These are phyloP conservation scores for Spea multiplicata DNA, from an alignment of 2,113 vertebrate genomes.

Conservation along the genomic window DNA sequence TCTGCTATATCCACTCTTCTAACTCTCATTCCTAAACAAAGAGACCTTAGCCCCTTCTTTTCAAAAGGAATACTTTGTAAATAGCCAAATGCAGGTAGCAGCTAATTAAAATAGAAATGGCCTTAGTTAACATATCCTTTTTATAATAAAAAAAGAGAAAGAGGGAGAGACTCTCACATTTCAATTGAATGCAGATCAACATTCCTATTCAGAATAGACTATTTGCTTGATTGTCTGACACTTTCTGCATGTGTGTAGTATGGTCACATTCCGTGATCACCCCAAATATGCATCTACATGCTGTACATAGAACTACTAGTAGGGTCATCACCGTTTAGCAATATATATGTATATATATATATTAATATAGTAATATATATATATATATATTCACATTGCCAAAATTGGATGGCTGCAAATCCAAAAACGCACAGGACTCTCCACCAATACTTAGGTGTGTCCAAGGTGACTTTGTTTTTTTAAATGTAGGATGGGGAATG, in stretches of 20 bases:
- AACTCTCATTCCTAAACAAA: constrained; percentile 68
- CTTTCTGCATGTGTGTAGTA: too few relatives aligned
- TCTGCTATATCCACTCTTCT: constrained; percentile 60
- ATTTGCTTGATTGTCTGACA: neutral
- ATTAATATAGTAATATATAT: neutral
- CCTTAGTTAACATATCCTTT: constrained; percentile 17
- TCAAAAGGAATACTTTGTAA: constrained; percentile 54
- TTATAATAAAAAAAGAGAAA: neutral
- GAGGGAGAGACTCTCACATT: neutral
- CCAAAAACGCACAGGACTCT: too few relatives aligned
- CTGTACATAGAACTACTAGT: too few relatives aligned
- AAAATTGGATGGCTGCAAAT: too few relatives aligned
- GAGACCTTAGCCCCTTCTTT: constrained; percentile 64
- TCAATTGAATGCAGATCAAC: neutral
- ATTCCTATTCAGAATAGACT: neutral
- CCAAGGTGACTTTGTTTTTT: neutral
- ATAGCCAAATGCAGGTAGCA: constrained; percentile 53
- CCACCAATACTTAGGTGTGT: neutral
- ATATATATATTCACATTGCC: neutral
- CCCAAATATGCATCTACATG: too few relatives aligned
- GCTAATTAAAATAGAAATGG: constrained; percentile 21
- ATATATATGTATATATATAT: neutral
- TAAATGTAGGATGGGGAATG: neutral
- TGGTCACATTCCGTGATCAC: too few relatives aligned
- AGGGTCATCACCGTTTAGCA: too few relatives aligned